Evolutionary conservation across 2,888 invertebrate genomes (phyloP), one percentile per base, ranked within the genome.

Genomic region (Synergus japonicus): DNA sequence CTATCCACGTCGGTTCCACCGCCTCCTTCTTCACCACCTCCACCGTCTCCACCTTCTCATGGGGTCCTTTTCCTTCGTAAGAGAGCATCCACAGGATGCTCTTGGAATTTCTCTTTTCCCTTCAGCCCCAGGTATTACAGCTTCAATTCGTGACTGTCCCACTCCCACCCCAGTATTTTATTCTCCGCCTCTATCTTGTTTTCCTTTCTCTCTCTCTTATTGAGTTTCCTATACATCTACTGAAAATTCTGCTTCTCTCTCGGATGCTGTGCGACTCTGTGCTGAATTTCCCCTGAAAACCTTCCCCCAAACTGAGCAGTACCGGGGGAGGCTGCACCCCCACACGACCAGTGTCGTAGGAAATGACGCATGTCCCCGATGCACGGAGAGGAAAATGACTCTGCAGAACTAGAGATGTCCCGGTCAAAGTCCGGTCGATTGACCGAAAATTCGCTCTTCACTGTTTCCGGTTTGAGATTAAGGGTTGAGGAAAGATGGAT

Each of bases 1-100:
- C 29, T 63, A 63, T 29, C 81, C 84, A 76, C 76, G 83, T 82
- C 84, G 83, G 77, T 80, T 82, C 84, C 82, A 84, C 83, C 82
- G 81, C 83, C 81, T 82, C 82, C 83, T 80, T 82, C 83, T 84
- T 84, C 82, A 79, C 84, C 67, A 81, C 78, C 82, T 83, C 84
- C 78, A 80, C 67, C 82, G 66, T 79, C 79, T 78, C 73, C 79
- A 77, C 73, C 82, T 73, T 37, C 73, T 41, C 54, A 73, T 73
- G 54, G 73, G 73, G 73, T 73, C 37, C 73, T 73, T 58, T 58
- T 73, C 73, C 73, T 41, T 18, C 73, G 54, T 18, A 58, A 73
- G 54, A 73, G 54, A 73, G 73, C 54, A 9, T 58, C 10, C 41
- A 58, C 73, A 73, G 73, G 73, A 9, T 58, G 37, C 41, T 69